Conservation (phyloP, 2,888 invertebrate species). For the Spisula solida region DNA sequence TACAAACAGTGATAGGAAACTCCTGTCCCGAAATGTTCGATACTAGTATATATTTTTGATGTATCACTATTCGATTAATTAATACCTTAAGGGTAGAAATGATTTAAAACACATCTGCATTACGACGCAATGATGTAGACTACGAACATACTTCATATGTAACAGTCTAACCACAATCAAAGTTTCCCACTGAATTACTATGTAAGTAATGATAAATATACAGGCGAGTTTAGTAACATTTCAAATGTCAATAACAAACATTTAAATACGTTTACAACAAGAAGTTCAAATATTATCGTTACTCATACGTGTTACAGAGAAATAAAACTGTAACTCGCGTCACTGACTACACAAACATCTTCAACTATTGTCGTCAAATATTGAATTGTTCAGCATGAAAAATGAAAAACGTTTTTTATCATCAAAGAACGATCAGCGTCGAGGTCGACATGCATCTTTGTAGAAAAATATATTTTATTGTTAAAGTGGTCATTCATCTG, state of each 20-base stretch:
- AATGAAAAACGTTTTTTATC: background rate
- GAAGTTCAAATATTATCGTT: conserved; percentile 21
- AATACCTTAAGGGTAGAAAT: conserved; percentile 19
- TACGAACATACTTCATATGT: background rate
- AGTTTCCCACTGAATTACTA: background rate
- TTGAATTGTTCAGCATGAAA: conserved; percentile 1
- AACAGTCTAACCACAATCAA: background rate
- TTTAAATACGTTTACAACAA: conserved; percentile 11
- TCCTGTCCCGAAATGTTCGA: background rate
- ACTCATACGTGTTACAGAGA: background rate
- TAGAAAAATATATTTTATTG: background rate
- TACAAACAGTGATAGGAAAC: background rate
- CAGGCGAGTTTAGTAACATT: conserved; percentile 1
- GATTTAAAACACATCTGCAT: conserved; percentile 18
- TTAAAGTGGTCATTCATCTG: background rate
- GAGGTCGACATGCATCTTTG: background rate
- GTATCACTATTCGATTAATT: conserved; percentile 6
- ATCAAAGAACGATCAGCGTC: background rate
- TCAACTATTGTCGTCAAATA: background rate
- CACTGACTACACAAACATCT: background rate
- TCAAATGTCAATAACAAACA: conserved; percentile 6
- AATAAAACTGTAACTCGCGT: conserved; percentile 3
- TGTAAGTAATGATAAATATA: background rate
- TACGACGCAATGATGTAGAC: conserved; percentile 1
- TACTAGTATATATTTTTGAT: background rate